Evolutionary conservation across 2,797 vertebrate species (phyloP).

Genomic region (Macroramphosus scolopax): DNA sequence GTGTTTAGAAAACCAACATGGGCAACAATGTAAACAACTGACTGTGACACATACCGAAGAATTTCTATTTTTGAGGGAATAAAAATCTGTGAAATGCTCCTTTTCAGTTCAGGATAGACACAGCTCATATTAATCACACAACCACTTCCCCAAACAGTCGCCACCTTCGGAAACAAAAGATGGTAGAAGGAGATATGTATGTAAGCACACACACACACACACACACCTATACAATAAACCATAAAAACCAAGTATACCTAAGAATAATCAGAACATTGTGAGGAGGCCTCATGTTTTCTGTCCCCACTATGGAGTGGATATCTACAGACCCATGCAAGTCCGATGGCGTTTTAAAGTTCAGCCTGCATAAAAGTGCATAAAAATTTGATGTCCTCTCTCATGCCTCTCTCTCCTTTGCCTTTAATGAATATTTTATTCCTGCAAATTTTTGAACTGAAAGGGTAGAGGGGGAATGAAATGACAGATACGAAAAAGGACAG

Average conservation of each 20-base stretch:
- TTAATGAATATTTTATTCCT: constrained; percentile 50
- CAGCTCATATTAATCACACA: constrained; percentile 2
- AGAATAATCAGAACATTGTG: too few relatives aligned
- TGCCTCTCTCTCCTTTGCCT: constrained; percentile 16
- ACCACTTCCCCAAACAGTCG: neutral
- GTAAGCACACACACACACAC: neutral
- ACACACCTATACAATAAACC: neutral
- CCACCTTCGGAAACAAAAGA: constrained; percentile 9
- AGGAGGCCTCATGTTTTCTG: neutral
- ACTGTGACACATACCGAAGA: constrained; percentile 12
- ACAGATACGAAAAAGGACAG: constrained; percentile 5
- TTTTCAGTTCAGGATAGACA: constrained; percentile 16
- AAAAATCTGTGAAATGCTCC: constrained; percentile 5
- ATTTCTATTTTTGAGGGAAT: constrained; percentile 30
- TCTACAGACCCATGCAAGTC: neutral
- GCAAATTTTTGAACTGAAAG: constrained; percentile 25
- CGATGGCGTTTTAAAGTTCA: constrained; percentile 23
- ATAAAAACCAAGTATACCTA: too few relatives aligned
- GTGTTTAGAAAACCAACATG: constrained; percentile 52
- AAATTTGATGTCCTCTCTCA: constrained; percentile 38
- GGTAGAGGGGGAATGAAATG: constrained; percentile 4
- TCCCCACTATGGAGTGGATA: too few relatives aligned
- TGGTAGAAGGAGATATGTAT: neutral
- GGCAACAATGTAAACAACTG: constrained; percentile 60
- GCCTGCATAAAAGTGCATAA: constrained; percentile 43